Evolutionary conservation across 2,113 vertebrate species (phyloP), one percentile per base, ranked within the genome.

Genomic region (Thalassoma bifasciatum): DNA sequence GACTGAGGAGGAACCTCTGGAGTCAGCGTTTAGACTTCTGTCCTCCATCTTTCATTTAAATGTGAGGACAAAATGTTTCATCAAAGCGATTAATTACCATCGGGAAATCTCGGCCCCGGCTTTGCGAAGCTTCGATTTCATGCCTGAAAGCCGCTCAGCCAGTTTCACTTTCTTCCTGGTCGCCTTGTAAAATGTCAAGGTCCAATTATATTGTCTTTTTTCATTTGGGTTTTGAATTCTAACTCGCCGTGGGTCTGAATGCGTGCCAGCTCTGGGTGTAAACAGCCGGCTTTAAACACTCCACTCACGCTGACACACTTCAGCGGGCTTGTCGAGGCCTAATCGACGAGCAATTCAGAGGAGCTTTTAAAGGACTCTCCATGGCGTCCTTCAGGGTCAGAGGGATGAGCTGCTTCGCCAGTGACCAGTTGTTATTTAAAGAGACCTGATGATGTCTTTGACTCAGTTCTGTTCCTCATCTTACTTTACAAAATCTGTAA

Each of bases 131-230:
- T 76, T 75, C 12, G 50, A 82, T 77, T 79, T 75, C 26, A 24
- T 51, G 42, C 6, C 54, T 56, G 42, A 21, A 66, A 75, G 72
- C 58, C 34, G 51, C 46, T 8, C 42, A 51, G 70, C 46, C 53
- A 10, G 46, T 26, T 40, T 3, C 34, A 1, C 19, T n/a, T 24
- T 61, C 59, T 58, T 26, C 63, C 64, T 22, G 37, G 26, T 10
- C 42, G 42, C 30, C 61, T 79, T 71, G 78, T 75, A 72, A 75
- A 72, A 82, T 58, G 59, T 79, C 64, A 47, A 44, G 64, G 44
- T 52, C 46, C 63, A 71, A 69, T 75, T 85, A 60, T 69, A 72
- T 68, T 75, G 56, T 79, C 58, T 50, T 56, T 71, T 77, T 72
- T 53, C 65, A 79, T 80, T 72, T 75, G 40, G 58, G 23, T 49